A percentile compares a stretch with the other conserved stretches of the same genome.
These are phyloP conservation scores for Dermatemys mawii DNA, from an alignment of 2,113 vertebrate genomes.

Conservation along the genomic window DNA sequence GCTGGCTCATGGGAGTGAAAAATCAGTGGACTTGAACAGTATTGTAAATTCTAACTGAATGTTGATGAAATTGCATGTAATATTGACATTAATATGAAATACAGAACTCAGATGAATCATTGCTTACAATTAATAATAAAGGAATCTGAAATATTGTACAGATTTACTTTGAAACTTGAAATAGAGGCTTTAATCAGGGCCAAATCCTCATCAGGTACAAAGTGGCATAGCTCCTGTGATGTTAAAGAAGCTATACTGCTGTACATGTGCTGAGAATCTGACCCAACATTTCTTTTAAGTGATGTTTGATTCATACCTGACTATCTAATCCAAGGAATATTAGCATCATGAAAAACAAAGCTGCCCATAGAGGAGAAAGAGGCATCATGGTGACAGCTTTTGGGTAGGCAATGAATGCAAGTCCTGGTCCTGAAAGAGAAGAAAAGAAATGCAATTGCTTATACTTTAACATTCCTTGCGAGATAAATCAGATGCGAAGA, in stretches of 20 bases:
- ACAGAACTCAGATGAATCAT: not conserved
- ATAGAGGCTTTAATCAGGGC: not conserved
- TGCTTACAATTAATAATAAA: not conserved
- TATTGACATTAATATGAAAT: slow-evolving; percentile 1
- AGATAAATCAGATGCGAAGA: not conserved
- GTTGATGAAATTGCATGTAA: not conserved
- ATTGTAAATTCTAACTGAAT: not conserved
- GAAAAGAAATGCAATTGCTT: not conserved
- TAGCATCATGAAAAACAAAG: slow-evolving; percentile 99
- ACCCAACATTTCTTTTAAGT: not conserved
- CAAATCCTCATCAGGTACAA: not conserved
- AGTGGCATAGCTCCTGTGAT: not conserved
- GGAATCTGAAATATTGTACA: not conserved
- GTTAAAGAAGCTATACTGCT: not conserved
- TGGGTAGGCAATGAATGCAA: slow-evolving; percentile 98
- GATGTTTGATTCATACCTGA: slow-evolving; percentile 81
- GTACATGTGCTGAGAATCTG: too few species aligned
- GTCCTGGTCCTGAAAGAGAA: slow-evolving; percentile 88
- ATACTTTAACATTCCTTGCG: not conserved
- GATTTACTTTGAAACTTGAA: not conserved
- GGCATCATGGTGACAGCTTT: slow-evolving; percentile 99
- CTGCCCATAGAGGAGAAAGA: slow-evolving; percentile 94
- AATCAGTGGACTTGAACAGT: not conserved
- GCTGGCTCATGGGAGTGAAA: too few species aligned
- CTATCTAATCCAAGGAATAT: slow-evolving; percentile 98